Conservation (phyloP, 2,888 invertebrate genomes). For the Hirtodrosophila confusa region DNA sequence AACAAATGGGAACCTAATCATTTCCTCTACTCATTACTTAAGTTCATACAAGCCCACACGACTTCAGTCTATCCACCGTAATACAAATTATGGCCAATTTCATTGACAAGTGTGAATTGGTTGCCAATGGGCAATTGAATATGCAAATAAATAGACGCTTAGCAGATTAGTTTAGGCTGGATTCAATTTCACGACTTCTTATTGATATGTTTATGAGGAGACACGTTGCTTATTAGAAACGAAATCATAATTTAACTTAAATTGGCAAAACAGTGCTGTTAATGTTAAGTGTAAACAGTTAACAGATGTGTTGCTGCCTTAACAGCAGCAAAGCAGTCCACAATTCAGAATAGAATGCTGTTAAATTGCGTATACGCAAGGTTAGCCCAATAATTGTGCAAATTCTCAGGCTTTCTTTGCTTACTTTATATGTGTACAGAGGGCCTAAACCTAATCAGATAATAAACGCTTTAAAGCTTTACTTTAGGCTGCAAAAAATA, state of each 20-base stretch:
- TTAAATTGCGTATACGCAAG: slow-evolving; percentile 22
- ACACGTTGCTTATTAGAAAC: slow-evolving; percentile 30
- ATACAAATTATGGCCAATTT: slow-evolving; percentile 28
- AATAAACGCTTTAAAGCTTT: too few relatives aligned
- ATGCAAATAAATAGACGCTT: slow-evolving; percentile 28
- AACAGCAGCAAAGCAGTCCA: slow-evolving; percentile 31
- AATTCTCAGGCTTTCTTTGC: too few relatives aligned
- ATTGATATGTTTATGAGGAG: slow-evolving; percentile 8
- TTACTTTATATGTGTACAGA: too few relatives aligned
- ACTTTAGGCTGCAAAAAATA: too few relatives aligned
- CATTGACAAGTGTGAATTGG: slow-evolving; percentile 43
- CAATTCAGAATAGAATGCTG: slow-evolving; percentile 2
- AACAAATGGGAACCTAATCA: neutral
- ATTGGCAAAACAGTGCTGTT: slow-evolving; percentile 7
- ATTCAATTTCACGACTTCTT: slow-evolving; percentile 5
- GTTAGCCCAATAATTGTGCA: slow-evolving; percentile 13
- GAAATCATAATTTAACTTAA: slow-evolving; percentile 28
- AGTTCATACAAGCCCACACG: slow-evolving; percentile 1
- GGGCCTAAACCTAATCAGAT: too few relatives aligned
- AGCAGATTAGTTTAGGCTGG: slow-evolving; percentile 7
- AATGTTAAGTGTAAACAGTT: neutral
- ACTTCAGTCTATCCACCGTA: neutral
- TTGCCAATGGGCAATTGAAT: slow-evolving; percentile 19
- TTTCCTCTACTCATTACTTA: slow-evolving; percentile 13
- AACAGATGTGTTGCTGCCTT: slow-evolving; percentile 26